phyloP scores from a whole-genome alignment of 2,797 vertebrate species.

The Trachops cirrhosus region DNA sequence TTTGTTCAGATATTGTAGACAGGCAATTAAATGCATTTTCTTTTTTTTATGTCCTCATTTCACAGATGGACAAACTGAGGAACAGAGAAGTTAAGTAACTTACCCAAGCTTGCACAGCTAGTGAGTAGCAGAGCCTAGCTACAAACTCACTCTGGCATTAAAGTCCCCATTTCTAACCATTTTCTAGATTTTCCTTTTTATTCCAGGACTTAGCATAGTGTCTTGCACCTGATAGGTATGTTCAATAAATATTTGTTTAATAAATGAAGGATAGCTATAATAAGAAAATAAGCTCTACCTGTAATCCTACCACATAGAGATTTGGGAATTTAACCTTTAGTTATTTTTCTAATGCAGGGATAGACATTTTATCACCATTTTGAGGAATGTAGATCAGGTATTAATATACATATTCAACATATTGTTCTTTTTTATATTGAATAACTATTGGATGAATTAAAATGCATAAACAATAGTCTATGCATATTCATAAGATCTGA shows the following conservation, averaged over 20 bases:
- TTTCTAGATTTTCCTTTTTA: neutral
- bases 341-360: neutral
- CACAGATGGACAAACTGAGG: neutral
- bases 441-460: constrained; percentile 1
- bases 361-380: neutral
- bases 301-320: neutral
- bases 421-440: neutral
- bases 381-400: neutral
- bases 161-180: neutral
- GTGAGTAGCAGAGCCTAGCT: neutral
- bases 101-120: neutral
- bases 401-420: neutral
- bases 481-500: neutral
- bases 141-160: neutral
- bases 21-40: neutral
- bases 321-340: neutral
- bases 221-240: neutral
- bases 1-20: neutral
- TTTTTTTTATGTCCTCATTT: neutral
- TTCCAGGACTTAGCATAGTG: neutral
- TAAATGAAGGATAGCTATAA: neutral
- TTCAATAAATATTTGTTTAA: neutral
- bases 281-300: neutral
- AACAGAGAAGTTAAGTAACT: neutral
- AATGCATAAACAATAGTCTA: neutral